Evolutionary conservation across 2,113 vertebrate genomes (phyloP).

Genomic region (Semnornis frantzii): DNA sequence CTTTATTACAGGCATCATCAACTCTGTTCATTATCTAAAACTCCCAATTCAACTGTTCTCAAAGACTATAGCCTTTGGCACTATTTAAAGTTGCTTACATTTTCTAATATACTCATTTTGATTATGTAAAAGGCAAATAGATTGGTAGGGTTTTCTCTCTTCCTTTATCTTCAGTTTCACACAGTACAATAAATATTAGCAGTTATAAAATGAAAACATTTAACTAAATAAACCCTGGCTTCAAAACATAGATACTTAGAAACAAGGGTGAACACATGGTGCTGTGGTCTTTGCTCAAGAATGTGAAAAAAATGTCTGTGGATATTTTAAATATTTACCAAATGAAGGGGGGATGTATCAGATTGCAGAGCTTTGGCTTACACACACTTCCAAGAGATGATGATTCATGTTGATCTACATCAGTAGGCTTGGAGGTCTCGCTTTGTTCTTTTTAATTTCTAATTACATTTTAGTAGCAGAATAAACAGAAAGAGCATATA

Average conservation of each 20-base stretch:
- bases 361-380: not conserved
- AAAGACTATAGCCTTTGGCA: conserved; percentile 7
- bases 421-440: conserved; percentile 3
- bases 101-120: conserved; percentile 41
- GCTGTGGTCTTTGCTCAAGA: conserved; percentile 19
- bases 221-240: conserved; percentile 38
- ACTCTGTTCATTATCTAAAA: conserved; percentile 38
- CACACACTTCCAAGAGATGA: conserved; percentile 29
- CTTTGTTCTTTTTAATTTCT: conserved; percentile 62
- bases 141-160: not conserved
- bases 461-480: conserved; percentile 56
- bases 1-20: conserved; percentile 17
- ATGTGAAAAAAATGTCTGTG: conserved; percentile 20
- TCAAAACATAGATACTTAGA: conserved; percentile 23
- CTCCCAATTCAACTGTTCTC: not conserved
- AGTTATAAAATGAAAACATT: conserved; percentile 48
- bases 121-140: conserved; percentile 37
- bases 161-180: not conserved
- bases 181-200: not conserved
- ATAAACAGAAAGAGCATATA: conserved; percentile 37
- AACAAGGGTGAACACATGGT: not conserved
- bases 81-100: conserved; percentile 22
- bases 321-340: conserved; percentile 61
- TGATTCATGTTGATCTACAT: conserved; percentile 35
- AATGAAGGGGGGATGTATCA: not conserved